Conservation (phyloP, 2,888 invertebrate species). For the Prenolepis imparis region DNA sequence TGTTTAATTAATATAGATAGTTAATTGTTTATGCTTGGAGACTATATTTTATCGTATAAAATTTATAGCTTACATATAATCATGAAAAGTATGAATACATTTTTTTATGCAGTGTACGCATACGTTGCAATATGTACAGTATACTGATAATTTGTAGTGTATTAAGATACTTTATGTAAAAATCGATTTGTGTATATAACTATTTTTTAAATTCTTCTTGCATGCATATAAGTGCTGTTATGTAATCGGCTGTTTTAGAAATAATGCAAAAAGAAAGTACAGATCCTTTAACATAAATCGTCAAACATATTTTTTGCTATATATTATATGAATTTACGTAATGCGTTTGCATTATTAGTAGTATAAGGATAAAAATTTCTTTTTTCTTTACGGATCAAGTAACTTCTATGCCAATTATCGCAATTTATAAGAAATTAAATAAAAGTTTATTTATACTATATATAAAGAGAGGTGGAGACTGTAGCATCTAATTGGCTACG, state of each 20-base stretch:
- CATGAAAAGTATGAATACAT: constrained; percentile 6
- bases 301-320: constrained; percentile 25
- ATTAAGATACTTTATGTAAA: constrained; percentile 62
- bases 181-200: constrained; percentile 69
- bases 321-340: constrained; percentile 24
- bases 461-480: background rate
- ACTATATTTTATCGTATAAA: constrained; percentile 4
- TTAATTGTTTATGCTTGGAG: background rate
- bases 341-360: constrained; percentile 28
- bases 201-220: constrained; percentile 72
- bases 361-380: background rate
- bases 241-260: constrained; percentile 52
- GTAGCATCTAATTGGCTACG: constrained; percentile 2
- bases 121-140: constrained; percentile 7
- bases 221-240: constrained; percentile 58
- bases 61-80: background rate
- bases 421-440: constrained; percentile 26
- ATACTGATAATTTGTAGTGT: constrained; percentile 10
- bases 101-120: background rate
- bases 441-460: constrained; percentile 31
- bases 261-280: constrained; percentile 27
- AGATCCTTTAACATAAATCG: constrained; percentile 26
- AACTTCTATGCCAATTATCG: constrained; percentile 30
- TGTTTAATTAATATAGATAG: background rate
- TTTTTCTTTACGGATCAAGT: background rate